These are phyloP conservation scores for Pantherophis vulpinus DNA, from an alignment of 2,797 vertebrate species.

Conservation along the genomic window DNA sequence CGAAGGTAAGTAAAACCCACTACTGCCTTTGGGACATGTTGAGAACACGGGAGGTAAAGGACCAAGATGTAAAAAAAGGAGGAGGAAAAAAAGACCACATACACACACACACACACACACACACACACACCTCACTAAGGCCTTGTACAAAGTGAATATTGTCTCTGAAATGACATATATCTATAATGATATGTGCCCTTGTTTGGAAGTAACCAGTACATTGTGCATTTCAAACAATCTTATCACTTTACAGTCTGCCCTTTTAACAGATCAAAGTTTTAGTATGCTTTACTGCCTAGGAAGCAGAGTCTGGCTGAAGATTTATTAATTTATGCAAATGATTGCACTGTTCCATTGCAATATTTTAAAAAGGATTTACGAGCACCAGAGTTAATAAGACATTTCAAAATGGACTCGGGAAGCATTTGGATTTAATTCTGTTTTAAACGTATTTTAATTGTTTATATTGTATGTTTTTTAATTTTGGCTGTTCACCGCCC, in stretches of 20 bases:
- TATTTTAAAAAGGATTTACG: slow-evolving; percentile 11
- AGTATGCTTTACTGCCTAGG: background rate
- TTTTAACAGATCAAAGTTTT: background rate
- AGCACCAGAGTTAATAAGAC: background rate
- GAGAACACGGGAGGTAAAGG: background rate
- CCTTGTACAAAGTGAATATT: background rate
- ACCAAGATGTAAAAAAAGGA: background rate
- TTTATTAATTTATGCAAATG: slow-evolving; percentile 27
- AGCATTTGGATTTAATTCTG: too few species aligned
- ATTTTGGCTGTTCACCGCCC: too few species aligned
- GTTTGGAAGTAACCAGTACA: background rate
- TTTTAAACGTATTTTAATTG: too few species aligned
- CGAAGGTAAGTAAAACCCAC: too few species aligned
- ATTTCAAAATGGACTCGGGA: slow-evolving; percentile 25
- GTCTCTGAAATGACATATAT: background rate
- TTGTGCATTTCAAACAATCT: background rate
- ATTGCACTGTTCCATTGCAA: background rate
- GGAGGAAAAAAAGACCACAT: background rate
- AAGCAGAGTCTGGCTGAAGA: slow-evolving; percentile 8
- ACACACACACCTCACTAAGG: background rate
- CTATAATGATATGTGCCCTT: background rate
- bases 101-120: background rate
- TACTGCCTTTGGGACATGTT: background rate
- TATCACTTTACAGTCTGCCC: background rate
- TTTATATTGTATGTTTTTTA: too few species aligned